A percentile compares a stretch with the other conserved stretches of the same genome.
Evolutionary conservation across 1,140 invertebrate genomes (phyloP).

Genomic region (Cardiocondyla obscurior): DNA sequence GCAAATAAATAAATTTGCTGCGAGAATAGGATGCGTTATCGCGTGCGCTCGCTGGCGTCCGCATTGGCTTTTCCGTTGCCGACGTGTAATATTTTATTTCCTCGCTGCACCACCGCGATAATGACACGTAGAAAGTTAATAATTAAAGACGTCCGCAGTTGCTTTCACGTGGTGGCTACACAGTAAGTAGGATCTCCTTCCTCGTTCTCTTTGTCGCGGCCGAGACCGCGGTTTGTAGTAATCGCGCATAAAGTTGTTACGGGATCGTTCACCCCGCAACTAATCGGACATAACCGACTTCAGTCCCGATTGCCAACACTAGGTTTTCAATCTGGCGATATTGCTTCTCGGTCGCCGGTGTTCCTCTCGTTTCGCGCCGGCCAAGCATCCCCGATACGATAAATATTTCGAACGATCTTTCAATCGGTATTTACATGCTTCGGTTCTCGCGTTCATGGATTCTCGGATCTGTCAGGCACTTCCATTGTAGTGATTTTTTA

Average conservation of each 20-base stretch:
- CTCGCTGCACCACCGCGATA: no score
- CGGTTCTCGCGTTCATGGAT: neutral
- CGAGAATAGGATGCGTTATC: neutral
- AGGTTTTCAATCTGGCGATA: constrained; percentile 46
- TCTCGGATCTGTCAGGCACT: neutral
- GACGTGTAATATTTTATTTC: no score
- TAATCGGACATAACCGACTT: constrained; percentile 53
- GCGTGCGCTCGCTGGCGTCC: neutral
- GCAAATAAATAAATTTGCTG: no score
- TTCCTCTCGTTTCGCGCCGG: constrained; percentile 14
- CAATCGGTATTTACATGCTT: constrained; percentile 7
- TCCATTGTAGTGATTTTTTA: no score
- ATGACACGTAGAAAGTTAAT: constrained; percentile 45
- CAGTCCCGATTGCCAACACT: constrained; percentile 22
- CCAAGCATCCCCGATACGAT: constrained; percentile 40
- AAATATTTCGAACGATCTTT: constrained; percentile 27
- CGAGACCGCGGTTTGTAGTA: constrained; percentile 7
- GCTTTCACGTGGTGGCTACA: constrained; percentile 22
- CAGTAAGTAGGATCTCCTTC: no score
- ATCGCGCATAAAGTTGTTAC: constrained; percentile 45
- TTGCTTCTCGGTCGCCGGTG: constrained; percentile 4
- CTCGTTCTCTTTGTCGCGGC: neutral
- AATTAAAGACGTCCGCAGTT: constrained; percentile 37
- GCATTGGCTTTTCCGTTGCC: constrained; percentile 18
- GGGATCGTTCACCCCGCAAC: constrained; percentile 50